These are phyloP conservation scores for Pelecanoides urinatrix DNA, from an alignment of 2,113 vertebrate species.

Conservation along the genomic window DNA sequence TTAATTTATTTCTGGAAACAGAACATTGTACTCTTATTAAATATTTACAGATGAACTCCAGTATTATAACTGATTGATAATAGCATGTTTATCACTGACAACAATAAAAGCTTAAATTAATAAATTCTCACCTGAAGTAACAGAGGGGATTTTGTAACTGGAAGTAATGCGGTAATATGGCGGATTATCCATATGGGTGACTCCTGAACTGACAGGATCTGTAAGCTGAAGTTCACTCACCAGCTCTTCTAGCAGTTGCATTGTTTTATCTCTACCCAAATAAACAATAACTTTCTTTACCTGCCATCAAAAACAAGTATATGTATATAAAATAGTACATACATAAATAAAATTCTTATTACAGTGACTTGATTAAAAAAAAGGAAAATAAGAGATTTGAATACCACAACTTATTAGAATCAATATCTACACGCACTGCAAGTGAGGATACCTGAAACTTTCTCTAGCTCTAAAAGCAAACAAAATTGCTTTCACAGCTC, in stretches of 20 bases:
- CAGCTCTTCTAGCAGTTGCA: conserved; percentile 96
- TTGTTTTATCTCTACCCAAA: conserved; percentile 97
- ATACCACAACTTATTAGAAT: background rate
- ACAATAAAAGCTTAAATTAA: background rate
- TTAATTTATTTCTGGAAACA: background rate
- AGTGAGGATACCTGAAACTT: background rate
- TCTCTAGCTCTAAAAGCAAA: background rate
- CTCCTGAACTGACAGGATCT: conserved; percentile 91
- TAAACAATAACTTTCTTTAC: conserved; percentile 99
- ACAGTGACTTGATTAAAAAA: background rate
- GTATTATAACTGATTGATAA: background rate
- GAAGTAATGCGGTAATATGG: conserved; percentile 96
- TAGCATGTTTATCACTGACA: background rate
- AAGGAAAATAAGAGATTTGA: background rate
- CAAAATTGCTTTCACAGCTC: background rate
- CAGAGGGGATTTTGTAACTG: conserved; percentile 96
- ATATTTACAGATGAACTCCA: background rate
- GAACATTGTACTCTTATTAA: background rate
- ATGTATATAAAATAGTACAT: background rate
- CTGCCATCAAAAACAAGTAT: conserved; percentile 67
- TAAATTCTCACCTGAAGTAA: conserved; percentile 89
- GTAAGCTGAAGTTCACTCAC: conserved; percentile 94
- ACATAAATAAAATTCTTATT: background rate
- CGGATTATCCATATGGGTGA: conserved; percentile 98
- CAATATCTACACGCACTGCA: background rate